Evolutionary conservation across 2,797 vertebrate species (phyloP).

Genomic region (Anabacerthia variegaticeps): DNA sequence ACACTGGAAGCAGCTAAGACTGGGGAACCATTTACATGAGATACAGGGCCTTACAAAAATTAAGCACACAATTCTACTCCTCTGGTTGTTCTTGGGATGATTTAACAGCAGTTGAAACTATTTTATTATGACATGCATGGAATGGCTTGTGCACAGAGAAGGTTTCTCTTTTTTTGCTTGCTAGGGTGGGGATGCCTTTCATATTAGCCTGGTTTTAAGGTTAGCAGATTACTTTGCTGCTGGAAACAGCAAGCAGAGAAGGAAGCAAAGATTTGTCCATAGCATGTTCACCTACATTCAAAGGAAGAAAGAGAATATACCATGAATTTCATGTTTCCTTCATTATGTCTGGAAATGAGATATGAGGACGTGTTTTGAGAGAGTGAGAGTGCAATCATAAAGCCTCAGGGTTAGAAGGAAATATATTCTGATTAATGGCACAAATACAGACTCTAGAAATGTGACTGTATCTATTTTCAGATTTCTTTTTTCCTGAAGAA

Average conservation of each 20-base stretch:
- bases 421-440: not conserved
- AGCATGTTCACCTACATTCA: not conserved
- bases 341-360: not conserved
- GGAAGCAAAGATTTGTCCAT: not conserved
- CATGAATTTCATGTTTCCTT: not conserved
- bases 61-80: not conserved
- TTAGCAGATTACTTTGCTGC: not conserved
- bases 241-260: not conserved
- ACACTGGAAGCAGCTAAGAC: not conserved
- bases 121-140: not conserved
- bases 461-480: not conserved
- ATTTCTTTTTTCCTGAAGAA: not conserved
- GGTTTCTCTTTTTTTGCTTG: not conserved
- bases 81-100: not conserved
- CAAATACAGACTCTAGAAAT: not conserved
- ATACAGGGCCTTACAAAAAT: not conserved
- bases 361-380: not conserved
- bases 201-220: not conserved
- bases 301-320: not conserved
- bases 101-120: not conserved
- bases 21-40: not conserved
- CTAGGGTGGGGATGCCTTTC: not conserved
- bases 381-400: not conserved
- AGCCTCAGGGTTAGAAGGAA: not conserved
- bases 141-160: not conserved